These are phyloP conservation scores for Stenolophus ochropezus DNA, from an alignment of 2,888 invertebrate species.

Conservation along the genomic window DNA sequence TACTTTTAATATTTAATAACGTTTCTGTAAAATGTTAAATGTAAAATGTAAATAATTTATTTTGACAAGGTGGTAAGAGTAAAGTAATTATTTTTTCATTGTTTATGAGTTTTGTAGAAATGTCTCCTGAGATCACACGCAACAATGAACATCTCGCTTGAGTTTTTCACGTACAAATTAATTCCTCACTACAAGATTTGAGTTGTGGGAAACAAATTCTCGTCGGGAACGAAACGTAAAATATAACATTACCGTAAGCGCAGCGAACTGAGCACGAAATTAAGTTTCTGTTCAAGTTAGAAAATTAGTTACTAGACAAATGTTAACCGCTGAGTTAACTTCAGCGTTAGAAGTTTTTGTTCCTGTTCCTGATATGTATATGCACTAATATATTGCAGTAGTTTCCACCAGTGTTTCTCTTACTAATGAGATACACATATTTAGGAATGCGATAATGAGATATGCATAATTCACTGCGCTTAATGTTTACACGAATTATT, in stretches of 20 bases:
- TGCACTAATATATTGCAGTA: not conserved
- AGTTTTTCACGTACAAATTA: no score
- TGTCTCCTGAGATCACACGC: no score
- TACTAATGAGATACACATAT: not conserved
- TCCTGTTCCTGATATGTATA: not conserved
- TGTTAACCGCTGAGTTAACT: conserved; percentile 25
- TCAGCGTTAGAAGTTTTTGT: not conserved
- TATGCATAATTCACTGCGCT: not conserved
- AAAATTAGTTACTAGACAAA: conserved; percentile 18
- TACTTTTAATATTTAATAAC: no score
- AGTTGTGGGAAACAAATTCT: not conserved
- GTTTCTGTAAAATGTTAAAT: no score
- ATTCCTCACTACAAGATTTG: not conserved
- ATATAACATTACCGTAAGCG: not conserved
- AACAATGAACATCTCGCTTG: no score
- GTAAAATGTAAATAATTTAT: no score
- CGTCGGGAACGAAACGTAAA: not conserved
- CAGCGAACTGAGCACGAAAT: conserved; percentile 1
- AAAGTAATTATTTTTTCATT: no score
- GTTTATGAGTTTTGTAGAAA: no score
- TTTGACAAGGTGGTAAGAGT: no score
- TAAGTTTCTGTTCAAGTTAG: conserved; percentile 19
- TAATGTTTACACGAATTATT: not conserved
- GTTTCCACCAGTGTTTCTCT: not conserved
- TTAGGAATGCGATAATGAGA: not conserved